These are phyloP conservation scores for Pycnomerus fuliginosus DNA, from an alignment of 2,888 invertebrate species.

Conservation along the genomic window DNA sequence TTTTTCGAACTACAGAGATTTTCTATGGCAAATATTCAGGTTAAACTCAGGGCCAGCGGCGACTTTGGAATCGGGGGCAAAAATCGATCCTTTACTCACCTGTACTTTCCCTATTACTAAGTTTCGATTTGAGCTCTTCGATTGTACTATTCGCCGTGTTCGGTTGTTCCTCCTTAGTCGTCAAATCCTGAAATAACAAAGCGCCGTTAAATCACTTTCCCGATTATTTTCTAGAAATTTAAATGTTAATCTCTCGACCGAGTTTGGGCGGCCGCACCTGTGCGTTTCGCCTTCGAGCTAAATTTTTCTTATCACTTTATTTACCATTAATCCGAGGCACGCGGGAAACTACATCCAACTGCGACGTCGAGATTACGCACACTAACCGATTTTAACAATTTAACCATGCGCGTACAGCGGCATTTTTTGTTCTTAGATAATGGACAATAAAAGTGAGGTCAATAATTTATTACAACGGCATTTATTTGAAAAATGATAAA, in stretches of 20 bases:
- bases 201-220: neutral
- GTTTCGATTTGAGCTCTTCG: conserved; percentile 48
- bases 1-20: no score
- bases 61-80: conserved; percentile 2
- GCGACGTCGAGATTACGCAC: no score
- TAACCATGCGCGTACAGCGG: conserved; percentile 11
- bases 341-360: no score
- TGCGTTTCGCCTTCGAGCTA: no score
- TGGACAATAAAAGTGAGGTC: conserved; percentile 2
- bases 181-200: conserved; percentile 47
- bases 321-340: no score
- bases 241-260: no score
- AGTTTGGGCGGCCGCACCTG: no score
- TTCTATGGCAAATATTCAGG: no score
- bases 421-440: conserved; percentile 11
- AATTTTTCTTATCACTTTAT: no score
- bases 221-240: no score
- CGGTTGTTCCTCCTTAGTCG: conserved; percentile 42
- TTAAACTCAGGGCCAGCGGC: no score
- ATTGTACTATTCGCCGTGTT: conserved; percentile 41
- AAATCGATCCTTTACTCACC: conserved; percentile 39
- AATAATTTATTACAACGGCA: conserved; percentile 10
- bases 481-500: conserved; percentile 19
- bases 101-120: conserved; percentile 46
- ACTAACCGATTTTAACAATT: no score